These are phyloP conservation scores for Conger conger DNA, from an alignment of 2,113 vertebrate genomes.

Conservation along the genomic window DNA sequence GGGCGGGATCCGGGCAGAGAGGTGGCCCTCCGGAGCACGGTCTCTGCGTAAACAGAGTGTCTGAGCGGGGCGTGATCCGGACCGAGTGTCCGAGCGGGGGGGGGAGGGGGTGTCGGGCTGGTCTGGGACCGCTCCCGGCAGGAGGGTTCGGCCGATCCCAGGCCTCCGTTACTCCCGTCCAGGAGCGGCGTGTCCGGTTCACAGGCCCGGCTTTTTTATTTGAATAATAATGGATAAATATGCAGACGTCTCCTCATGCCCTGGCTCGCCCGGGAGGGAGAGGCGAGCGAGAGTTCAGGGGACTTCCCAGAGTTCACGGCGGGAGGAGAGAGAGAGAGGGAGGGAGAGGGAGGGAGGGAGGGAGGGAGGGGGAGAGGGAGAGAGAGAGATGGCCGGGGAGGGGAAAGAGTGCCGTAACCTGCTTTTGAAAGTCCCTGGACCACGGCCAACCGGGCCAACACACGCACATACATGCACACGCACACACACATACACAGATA, in stretches of 20 bases:
- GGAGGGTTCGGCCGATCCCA: constrained; percentile 25
- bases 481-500: constrained; percentile 24
- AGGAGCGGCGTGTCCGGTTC: constrained; percentile 29
- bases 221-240: constrained; percentile 19
- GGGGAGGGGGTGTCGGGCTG: constrained; percentile 16
- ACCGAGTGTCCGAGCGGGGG: too few species aligned
- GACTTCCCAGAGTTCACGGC: constrained; percentile 71
- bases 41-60: constrained; percentile 63
- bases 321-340: constrained; percentile 33
- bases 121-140: constrained; percentile 21
- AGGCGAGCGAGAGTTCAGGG: constrained; percentile 59
- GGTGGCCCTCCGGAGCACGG: constrained; percentile 50
- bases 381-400: constrained; percentile 16
- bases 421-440: constrained; percentile 63
- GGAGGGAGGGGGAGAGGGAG: constrained; percentile 20
- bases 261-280: constrained; percentile 28
- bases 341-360: constrained; percentile 24
- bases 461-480: too few species aligned
- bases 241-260: constrained; percentile 36
- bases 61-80: constrained; percentile 49
- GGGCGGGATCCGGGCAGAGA: constrained; percentile 48
- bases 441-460: constrained; percentile 33
- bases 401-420: constrained; percentile 48
- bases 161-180: constrained; percentile 44
- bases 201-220: constrained; percentile 21